Conservation (phyloP, 2,797 vertebrate species). For the Calcarius lapponicus region DNA sequence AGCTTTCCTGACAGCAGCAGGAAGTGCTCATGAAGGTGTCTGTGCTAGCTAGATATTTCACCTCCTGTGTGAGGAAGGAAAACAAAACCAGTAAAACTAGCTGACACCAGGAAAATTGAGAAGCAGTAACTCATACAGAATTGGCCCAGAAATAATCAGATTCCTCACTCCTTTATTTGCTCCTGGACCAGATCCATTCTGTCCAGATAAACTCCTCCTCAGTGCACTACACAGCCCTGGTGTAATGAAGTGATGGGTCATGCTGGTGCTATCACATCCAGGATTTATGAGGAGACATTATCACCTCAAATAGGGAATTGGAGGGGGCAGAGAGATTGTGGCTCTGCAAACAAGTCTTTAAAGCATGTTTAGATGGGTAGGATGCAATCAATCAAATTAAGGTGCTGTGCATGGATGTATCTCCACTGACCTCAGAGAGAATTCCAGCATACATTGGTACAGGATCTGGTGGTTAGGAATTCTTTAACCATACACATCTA, state of each 20-base stretch:
- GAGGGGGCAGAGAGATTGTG: constrained; percentile 16
- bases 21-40: constrained; percentile 52
- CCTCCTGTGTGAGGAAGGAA: constrained; percentile 3
- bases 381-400: constrained; percentile 2
- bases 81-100: constrained; percentile 38
- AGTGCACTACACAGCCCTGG: constrained; percentile 37
- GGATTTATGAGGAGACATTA: constrained; percentile 66
- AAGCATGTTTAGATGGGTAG: neutral
- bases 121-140: constrained; percentile 28
- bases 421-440: neutral
- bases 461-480: neutral
- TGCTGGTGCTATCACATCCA: neutral
- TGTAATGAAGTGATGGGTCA: constrained; percentile 71
- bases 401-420: neutral
- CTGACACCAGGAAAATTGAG: constrained; percentile 66
- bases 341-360: neutral
- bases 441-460: neutral
- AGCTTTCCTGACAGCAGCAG: neutral
- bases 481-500: neutral
- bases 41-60: neutral
- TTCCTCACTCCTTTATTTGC: constrained; percentile 64
- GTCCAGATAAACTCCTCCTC: constrained; percentile 64
- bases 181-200: constrained; percentile 67
- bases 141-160: constrained; percentile 62
- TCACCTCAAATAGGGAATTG: neutral